These are phyloP conservation scores for Drosophila hawaiiensis DNA, from an alignment of 2,888 invertebrate genomes.

Conservation along the genomic window DNA sequence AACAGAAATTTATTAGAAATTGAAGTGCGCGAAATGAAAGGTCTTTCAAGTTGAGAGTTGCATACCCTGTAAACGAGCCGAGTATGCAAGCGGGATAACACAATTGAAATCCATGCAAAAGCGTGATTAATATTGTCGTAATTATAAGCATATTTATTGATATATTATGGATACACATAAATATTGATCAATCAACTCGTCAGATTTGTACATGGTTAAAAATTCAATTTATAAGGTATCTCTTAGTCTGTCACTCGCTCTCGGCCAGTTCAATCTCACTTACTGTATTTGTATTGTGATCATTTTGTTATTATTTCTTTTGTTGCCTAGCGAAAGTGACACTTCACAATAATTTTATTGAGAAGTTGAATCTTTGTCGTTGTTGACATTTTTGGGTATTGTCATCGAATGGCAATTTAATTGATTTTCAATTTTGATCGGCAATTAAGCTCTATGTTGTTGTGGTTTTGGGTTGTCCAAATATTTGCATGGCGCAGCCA, in stretches of 20 bases:
- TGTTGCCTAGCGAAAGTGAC: slow-evolving; percentile 19
- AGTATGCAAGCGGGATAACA: background rate
- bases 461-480: slow-evolving; percentile 26
- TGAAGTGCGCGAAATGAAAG: background rate
- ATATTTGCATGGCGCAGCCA: slow-evolving; percentile 59
- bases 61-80: slow-evolving; percentile 16
- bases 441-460: slow-evolving; percentile 40
- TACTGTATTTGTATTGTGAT: slow-evolving; percentile 6
- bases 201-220: too few relatives aligned
- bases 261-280: background rate
- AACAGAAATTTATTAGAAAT: slow-evolving; percentile 17
- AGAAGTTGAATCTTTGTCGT: slow-evolving; percentile 4
- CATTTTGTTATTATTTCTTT: background rate
- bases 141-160: background rate
- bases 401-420: slow-evolving; percentile 43
- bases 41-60: background rate
- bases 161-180: background rate
- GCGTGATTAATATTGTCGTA: background rate
- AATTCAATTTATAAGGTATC: slow-evolving; percentile 3
- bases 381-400: slow-evolving; percentile 17
- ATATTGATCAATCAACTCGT: background rate
- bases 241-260: background rate
- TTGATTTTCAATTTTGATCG: slow-evolving; percentile 48
- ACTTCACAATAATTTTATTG: slow-evolving; percentile 19
- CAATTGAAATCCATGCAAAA: background rate